Evolutionary conservation across 35 echinoderm and acorn worm species (phyloP).

Genomic region (Holothuria glaberrima): DNA sequence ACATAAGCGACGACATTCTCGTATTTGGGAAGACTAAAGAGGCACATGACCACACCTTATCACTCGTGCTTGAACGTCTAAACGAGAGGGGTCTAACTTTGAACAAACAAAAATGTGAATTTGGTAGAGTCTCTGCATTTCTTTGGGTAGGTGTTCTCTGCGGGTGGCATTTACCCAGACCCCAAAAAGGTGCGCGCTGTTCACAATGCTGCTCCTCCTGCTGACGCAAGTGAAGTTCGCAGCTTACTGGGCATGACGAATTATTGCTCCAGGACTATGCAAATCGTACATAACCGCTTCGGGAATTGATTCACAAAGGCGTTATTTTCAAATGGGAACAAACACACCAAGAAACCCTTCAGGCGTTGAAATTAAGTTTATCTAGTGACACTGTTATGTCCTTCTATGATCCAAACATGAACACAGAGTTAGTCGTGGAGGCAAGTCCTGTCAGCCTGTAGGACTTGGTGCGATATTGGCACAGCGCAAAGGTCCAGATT

Average conservation of each 20-base stretch:
- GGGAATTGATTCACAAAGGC: constrained; percentile 49
- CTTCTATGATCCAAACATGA: constrained; percentile 48
- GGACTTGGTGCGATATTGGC: constrained; percentile 59
- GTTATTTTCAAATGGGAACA: constrained; percentile 41
- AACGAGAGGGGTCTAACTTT: constrained; percentile 61
- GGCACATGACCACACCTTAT: constrained; percentile 37
- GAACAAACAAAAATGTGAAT: constrained; percentile 73
- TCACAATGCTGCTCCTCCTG: constrained; percentile 33
- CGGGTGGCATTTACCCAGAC: constrained; percentile 57
- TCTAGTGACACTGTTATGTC: constrained; percentile 19
- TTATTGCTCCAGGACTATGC: constrained; percentile 58
- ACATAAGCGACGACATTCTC: constrained; percentile 75
- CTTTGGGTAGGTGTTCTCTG: constrained; percentile 59
- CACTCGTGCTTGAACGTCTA: constrained; percentile 1
- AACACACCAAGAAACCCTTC: constrained; percentile 40
- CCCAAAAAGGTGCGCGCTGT: constrained; percentile 68
- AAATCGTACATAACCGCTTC: constrained; percentile 52
- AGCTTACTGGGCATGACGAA: constrained; percentile 70
- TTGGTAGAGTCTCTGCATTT: constrained; percentile 54
- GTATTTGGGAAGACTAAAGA: constrained; percentile 17
- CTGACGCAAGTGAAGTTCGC: constrained; percentile 37
- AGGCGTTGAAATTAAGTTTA: constrained; percentile 27
- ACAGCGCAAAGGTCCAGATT: constrained; percentile 9
- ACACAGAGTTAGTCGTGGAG: constrained; percentile 59
- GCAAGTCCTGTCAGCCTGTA: constrained; percentile 69